A percentile compares a stretch with the other conserved stretches of the same genome.
Conservation (phyloP, 1,140 invertebrate genomes). For the Monochamus saltuarius region DNA sequence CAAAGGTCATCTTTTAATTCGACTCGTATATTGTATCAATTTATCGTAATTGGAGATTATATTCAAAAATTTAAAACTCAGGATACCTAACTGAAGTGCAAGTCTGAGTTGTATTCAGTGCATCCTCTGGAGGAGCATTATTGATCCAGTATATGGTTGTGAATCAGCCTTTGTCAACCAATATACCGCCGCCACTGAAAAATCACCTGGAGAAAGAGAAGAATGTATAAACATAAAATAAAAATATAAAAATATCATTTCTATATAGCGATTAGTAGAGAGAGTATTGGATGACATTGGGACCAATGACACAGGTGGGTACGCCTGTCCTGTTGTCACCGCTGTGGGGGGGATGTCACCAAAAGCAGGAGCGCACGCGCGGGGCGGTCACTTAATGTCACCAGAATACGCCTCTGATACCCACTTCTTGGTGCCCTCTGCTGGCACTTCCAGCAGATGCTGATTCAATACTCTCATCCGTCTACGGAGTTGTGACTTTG, state of each 20-base stretch:
- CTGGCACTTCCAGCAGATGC: conserved; percentile 24
- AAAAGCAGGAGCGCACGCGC: conserved; percentile 42
- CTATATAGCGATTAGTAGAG: conserved; percentile 14
- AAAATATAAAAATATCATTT: conserved; percentile 5
- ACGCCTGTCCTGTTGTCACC: conserved; percentile 50
- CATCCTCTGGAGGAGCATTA: too few relatives aligned
- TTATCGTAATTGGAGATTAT: too few relatives aligned
- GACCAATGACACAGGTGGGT: conserved; percentile 52
- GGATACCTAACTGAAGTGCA: too few relatives aligned
- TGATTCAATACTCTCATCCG: conserved; percentile 27
- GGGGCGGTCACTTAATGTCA: conserved; percentile 49
- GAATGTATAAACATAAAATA: neutral
- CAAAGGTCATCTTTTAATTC: too few relatives aligned
- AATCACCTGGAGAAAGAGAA: too few relatives aligned
- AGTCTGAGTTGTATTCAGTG: too few relatives aligned
- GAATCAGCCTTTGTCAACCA: too few relatives aligned
- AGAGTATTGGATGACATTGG: conserved; percentile 48
- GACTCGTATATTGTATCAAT: too few relatives aligned
- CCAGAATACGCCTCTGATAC: conserved; percentile 50
- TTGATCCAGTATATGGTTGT: too few relatives aligned
- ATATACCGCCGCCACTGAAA: too few relatives aligned
- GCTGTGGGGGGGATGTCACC: conserved; percentile 49
- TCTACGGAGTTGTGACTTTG: neutral
- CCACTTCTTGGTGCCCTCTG: conserved; percentile 45
- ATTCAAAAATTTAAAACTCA: too few relatives aligned